Percentiles rank a stretch among this genome's conserved stretches.
Evolutionary conservation across 2,113 vertebrate species (phyloP).

Genomic region (Lophochroa leadbeateri): DNA sequence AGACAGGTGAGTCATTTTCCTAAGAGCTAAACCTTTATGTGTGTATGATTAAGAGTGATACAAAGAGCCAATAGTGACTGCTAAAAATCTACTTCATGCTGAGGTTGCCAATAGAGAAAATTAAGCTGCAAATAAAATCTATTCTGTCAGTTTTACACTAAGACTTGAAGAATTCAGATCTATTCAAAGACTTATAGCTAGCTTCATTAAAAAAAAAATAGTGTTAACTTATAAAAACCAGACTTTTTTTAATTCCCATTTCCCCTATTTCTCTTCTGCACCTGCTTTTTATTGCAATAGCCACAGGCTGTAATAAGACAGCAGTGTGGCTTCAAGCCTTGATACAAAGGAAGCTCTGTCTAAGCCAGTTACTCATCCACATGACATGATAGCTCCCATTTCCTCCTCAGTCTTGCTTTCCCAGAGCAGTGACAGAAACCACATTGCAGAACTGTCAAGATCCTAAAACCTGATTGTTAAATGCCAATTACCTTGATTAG

Average conservation of each 20-base stretch:
- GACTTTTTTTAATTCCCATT: neutral
- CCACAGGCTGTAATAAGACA: constrained; percentile 57
- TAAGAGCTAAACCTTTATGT: neutral
- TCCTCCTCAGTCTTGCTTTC: constrained; percentile 57
- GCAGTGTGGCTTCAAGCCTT: constrained; percentile 14
- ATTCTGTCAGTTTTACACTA: neutral
- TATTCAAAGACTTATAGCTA: neutral
- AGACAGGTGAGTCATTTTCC: neutral
- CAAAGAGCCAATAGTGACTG: neutral
- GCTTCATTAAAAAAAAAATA: neutral
- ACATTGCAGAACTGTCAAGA: constrained; percentile 64
- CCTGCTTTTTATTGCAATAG: constrained; percentile 63
- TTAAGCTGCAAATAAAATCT: neutral
- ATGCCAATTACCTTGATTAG: constrained; percentile 50
- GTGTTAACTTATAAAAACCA: neutral
- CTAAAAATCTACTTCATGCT: neutral
- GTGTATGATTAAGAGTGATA: neutral
- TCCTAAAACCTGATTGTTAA: constrained; percentile 57
- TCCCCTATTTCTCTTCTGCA: constrained; percentile 35
- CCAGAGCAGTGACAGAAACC: constrained; percentile 60
- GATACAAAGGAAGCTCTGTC: constrained; percentile 65
- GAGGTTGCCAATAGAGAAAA: neutral
- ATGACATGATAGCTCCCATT: constrained; percentile 68
- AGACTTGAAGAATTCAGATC: neutral
- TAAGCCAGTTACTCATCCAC: constrained; percentile 53